phyloP scores from a whole-genome alignment of 2,888 invertebrate genomes.

The Dryobota labecula region DNA sequence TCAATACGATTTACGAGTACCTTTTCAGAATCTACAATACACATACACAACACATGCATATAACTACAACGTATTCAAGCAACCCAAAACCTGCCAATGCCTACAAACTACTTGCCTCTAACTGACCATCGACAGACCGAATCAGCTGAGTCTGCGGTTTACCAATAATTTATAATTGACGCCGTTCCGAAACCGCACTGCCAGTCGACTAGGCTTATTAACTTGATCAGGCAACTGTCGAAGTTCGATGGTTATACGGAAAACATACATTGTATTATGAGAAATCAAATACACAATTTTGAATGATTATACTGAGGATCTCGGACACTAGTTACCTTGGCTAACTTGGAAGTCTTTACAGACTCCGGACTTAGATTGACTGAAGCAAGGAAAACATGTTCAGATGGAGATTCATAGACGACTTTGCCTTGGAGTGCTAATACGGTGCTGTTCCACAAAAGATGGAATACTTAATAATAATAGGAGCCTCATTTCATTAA shows the following conservation, averaged over 20 bases:
- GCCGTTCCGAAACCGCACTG: constrained; percentile 19
- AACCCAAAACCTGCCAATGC: not conserved
- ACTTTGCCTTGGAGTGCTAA: too few relatives aligned
- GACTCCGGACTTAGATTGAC: too few relatives aligned
- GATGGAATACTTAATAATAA: too few relatives aligned
- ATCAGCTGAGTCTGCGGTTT: constrained; percentile 35
- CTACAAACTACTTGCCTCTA: not conserved
- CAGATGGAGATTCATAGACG: too few relatives aligned
- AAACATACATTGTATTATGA: not conserved
- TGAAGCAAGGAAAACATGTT: too few relatives aligned
- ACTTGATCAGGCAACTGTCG: not conserved
- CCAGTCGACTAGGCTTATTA: constrained; percentile 3
- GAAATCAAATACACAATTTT: not conserved
- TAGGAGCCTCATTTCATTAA: too few relatives aligned
- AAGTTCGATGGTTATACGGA: not conserved
- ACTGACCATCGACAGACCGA: constrained; percentile 18
- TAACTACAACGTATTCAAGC: not conserved
- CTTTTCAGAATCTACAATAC: not conserved
- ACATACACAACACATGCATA: too few relatives aligned
- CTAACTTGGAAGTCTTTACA: too few relatives aligned
- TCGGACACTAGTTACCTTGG: too few relatives aligned
- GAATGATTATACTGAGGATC: too few relatives aligned
- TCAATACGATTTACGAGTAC: too few relatives aligned
- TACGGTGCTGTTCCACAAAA: too few relatives aligned
- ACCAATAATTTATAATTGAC: constrained; percentile 45